Base-by-base conservation (phyloP, 2,888 invertebrate genomes). In the Glyphotaelius pellucidus region DNA sequence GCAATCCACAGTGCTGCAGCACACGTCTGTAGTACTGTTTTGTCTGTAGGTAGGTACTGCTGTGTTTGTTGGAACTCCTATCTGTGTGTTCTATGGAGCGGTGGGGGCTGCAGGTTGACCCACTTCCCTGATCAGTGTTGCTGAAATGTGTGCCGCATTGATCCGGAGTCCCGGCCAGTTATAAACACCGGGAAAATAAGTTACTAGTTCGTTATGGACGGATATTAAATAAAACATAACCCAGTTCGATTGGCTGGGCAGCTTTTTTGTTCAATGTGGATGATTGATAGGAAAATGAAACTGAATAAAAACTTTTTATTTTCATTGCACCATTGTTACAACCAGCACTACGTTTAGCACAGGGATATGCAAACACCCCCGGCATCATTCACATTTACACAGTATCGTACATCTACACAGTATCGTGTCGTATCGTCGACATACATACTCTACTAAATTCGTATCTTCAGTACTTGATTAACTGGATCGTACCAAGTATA, bases 121-220 rank as follows among this genome's bases (percentile, higher is more conserved):
- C 85, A 85, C 35, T 85, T 85, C 42, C 9, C 42, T 19, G 38
- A 85, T 85, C 85, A 85, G 42, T 85, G 85, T 42, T 85, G n/a
- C 38, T 85, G 85, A 85, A 85, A 85, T 85, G 47, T 38, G 85
- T 35, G 52, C 52, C 85, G n/a, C 85, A 85, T 85, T 35, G 85
- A 85, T 35, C 85, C 85, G n/a, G n/a, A 42, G 85, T 15, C 83
- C 83, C 35, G 83, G 83, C 35, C 32, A 83, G 83, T 83, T 32
- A 83, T 83, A 32, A 83, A 83, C 31, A 31, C 83, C 7, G 83
- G 35, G 81, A 81, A 67, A 67, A 67, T 15, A 5, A 25, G 25
- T 67, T 19, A 67, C 52, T 67, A 67, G 52, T 67, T 67, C 52
- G 52, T 67, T 25, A 67, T 67, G 52, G 5, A 67, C 52, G 52